Evolutionary conservation across 2,113 vertebrate genomes (phyloP).

Genomic region (Pteronura brasiliensis): DNA sequence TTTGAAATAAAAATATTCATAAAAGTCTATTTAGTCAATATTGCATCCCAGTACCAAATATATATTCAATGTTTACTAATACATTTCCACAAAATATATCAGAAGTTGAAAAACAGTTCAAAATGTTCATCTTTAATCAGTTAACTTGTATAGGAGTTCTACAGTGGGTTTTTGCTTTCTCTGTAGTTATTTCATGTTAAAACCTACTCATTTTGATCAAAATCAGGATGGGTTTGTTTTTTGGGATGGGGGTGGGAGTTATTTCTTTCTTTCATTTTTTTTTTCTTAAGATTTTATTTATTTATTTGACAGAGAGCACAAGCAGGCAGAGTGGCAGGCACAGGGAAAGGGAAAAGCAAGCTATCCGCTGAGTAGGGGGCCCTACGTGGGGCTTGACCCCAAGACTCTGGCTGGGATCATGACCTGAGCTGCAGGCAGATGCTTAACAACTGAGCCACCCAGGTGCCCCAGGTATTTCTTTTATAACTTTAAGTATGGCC

Average conservation of each 20-base stretch:
- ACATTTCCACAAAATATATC: background rate
- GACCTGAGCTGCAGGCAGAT: too few relatives aligned
- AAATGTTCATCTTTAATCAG: background rate
- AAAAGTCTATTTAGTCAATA: background rate
- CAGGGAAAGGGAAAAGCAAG: too few relatives aligned
- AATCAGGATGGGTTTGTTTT: background rate
- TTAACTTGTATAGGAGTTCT: background rate
- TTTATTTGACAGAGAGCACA: too few relatives aligned
- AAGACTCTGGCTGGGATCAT: too few relatives aligned
- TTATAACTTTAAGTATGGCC: background rate
- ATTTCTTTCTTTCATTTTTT: background rate
- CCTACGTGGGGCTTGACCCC: too few relatives aligned
- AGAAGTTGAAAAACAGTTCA: background rate
- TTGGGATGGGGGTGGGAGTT: accelerated
- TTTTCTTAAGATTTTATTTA: too few relatives aligned
- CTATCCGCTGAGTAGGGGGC: too few relatives aligned
- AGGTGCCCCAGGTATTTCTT: background rate
- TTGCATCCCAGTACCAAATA: background rate
- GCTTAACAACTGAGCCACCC: too few relatives aligned
- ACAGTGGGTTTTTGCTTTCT: background rate
- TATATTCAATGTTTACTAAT: background rate
- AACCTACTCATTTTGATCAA: background rate
- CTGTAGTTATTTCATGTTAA: background rate
- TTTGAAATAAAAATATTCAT: background rate
- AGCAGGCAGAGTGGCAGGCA: too few relatives aligned